Evolutionary conservation across 2,888 invertebrate species (phyloP), one percentile per base, ranked within the genome.

Genomic region (Monoplex corrugatus): DNA sequence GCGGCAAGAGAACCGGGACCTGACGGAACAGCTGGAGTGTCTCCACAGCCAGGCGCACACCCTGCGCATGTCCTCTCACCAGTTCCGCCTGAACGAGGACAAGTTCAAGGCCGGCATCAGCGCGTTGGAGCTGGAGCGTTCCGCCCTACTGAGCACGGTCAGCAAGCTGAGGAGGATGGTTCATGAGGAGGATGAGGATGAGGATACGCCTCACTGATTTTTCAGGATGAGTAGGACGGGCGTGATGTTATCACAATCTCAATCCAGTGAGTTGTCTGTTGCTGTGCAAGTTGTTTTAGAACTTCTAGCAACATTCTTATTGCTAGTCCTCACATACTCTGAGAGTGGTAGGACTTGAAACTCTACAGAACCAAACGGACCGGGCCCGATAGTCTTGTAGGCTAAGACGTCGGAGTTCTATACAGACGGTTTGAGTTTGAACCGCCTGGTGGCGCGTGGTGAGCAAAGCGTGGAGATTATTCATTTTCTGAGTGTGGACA

Each of bases 1-100:
- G 0, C 96, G 96, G 94, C 97, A 96, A 80, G 95, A 96, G 91
- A 96, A 96, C 91, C 92, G 94, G 92, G 95, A 96, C 78, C 93
- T 96, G 38, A 91, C 95, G 45, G 96, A 96, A 86, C 95, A 96
- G 91, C 93, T 96, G n/a, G 95, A 95, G 90, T 92, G 93, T 45
- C 93, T 94, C 8, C 93, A 95, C 88, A 94, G 95, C 83, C 94
- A 95, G 50, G 92, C 93, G 38, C 92, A 93, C 75, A 95, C 93
- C 86, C 90, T 94, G 72, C 95, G 95, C 87, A 92, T 91, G 13
- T 93, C 93, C 84, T 92, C 94, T 38, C 92, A 93, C 84, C 94
- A 93, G 84, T 87, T 90, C 85, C 93, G 93, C 86, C 92, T 93
- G 43, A 93, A 93, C 35, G 93, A 94, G 84, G 91, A 92, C 84